Base-by-base conservation (phyloP, 1,140 invertebrate genomes). In the Heliconius melpomene region DNA sequence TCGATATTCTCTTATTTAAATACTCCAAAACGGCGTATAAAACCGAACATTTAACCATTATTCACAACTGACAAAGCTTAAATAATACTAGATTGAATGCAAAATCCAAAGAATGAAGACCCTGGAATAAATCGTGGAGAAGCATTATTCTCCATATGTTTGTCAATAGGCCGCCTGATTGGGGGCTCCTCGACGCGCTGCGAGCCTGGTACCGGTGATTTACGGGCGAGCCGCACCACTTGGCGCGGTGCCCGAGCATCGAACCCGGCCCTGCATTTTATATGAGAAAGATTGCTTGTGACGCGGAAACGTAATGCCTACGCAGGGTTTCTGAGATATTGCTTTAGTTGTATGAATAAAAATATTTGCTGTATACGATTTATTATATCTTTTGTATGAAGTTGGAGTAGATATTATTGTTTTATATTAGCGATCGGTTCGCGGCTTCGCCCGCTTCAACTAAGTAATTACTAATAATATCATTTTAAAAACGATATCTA, bases 101-200 rank as follows among this genome's bases (percentile, higher is more conserved):
- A 83, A 89, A 88, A 90, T 86, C 81, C 83, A 84, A 90, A 88
- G 84, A 91, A 84, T 87, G 83, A 85, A 83, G 29, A 36, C 16
- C 82, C 84, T 80, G 88, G 87, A 40, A 92, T 92, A 92, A 92
- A 92, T 92, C 86, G 85, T 85, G 82, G 85, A 84, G 79, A 84
- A 92, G 90, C 90, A 93, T 93, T 94, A 93, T 90, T 83, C 82
- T 79, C 83, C 81, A 84, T 93, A 92, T 92, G 91, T 93, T 94
- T 94, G 92, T 94, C 92, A 94, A 94, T 93, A 91, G 89, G 86
- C 87, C 87, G 90, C 86, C 86, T 94, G 91, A 93, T 93, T 93
- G 91, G 91, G 84, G 88, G 85, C 89, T 92, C 90, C 88, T 92
- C 89, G 86, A 82, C 81, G 85, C 87, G 82, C 88, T 93, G 87